These are phyloP conservation scores for Eurytoma adleriae DNA, from an alignment of 2,888 invertebrate genomes.

Conservation along the genomic window DNA sequence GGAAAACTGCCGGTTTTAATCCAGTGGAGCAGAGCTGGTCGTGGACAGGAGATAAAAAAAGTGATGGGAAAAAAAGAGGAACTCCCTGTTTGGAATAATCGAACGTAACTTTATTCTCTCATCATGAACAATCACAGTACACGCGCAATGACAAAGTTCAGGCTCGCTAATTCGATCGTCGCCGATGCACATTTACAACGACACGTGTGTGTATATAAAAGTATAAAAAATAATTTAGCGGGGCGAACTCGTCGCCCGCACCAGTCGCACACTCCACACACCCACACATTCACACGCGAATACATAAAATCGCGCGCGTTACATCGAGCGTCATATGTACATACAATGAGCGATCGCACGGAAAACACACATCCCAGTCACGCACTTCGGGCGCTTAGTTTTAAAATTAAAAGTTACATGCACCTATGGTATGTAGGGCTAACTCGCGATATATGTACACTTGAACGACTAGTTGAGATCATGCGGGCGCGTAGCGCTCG, in stretches of 20 bases:
- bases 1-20: no score
- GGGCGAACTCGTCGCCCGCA: conserved; percentile 55
- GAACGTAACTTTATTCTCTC: conserved; percentile 67
- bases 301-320: not conserved
- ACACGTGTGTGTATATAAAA: conserved; percentile 65
- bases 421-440: not conserved
- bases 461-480: conserved; percentile 62
- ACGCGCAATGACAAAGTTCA: no score
- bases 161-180: conserved; percentile 48
- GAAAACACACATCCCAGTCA: not conserved
- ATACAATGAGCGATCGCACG: not conserved
- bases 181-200: conserved; percentile 57
- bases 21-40: no score
- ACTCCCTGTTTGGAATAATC: conserved; percentile 16
- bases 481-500: conserved; percentile 34
- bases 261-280: not conserved
- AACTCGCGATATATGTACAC: conserved; percentile 44
- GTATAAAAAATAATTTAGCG: conserved; percentile 72
- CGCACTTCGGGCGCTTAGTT: conserved; percentile 11
- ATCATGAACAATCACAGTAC: conserved; percentile 39
- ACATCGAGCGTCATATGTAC: not conserved
- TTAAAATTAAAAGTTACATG: not conserved
- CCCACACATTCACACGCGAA: not conserved
- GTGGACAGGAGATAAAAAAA: no score
- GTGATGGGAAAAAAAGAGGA: no score